Evolutionary conservation across 1,140 invertebrate species (phyloP).

Genomic region (Drosophila busckii): DNA sequence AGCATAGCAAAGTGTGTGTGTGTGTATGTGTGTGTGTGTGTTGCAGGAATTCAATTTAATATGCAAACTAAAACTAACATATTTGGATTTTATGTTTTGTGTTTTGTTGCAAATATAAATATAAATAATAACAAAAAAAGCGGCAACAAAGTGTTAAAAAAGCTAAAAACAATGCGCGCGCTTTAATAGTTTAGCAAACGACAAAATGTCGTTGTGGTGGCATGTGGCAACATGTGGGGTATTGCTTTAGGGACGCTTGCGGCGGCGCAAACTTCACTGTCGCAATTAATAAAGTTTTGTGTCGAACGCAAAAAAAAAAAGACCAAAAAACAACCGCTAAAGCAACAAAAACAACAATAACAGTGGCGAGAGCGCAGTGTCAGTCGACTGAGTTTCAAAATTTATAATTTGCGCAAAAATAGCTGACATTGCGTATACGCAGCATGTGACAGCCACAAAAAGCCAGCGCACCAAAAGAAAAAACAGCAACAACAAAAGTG

Average conservation of each 20-base stretch:
- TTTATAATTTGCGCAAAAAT: conserved; percentile 54
- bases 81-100: background rate
- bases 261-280: conserved; percentile 52
- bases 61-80: conserved; percentile 50
- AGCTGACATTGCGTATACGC: conserved; percentile 47
- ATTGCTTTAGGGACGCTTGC: conserved; percentile 11
- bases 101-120: background rate
- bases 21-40: conserved; percentile 22
- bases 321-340: background rate
- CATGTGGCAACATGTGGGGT: background rate
- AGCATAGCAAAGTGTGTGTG: conserved; percentile 3
- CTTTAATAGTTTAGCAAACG: conserved; percentile 35
- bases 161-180: conserved; percentile 19
- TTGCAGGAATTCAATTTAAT: conserved; percentile 45
- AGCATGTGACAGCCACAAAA: conserved; percentile 35
- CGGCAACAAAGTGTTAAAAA: no score
- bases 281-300: conserved; percentile 72
- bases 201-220: no score
- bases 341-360: conserved; percentile 6
- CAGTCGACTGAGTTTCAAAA: conserved; percentile 33
- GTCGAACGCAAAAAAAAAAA: conserved; percentile 35
- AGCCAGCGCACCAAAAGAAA: conserved; percentile 10
- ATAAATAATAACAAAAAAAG: background rate
- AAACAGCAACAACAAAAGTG: no score
- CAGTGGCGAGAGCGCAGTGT: no score